Percentiles rank a stretch among this genome's conserved stretches.
Conservation (phyloP, 2,113 vertebrate genomes). For the Cyrtonyx montezumae region DNA sequence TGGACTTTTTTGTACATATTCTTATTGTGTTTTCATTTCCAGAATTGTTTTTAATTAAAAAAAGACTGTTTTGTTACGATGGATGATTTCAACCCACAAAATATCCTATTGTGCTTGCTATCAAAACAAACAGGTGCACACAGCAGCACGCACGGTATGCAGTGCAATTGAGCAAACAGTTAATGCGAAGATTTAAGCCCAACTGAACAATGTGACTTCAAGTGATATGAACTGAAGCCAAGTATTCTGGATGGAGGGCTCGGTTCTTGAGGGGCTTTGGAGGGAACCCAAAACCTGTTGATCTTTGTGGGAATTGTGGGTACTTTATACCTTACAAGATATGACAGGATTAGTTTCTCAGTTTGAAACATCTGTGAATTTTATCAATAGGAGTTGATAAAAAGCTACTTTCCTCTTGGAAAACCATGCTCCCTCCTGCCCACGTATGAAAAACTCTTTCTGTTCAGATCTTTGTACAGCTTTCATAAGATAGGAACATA, state of each 20-base stretch:
- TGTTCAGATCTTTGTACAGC: not conserved
- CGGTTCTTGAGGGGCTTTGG: constrained; percentile 9
- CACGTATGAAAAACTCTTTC: not conserved
- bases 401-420: not conserved
- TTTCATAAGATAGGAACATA: not conserved
- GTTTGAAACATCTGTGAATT: not conserved
- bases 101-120: constrained; percentile 72
- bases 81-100: constrained; percentile 68
- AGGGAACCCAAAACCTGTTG: constrained; percentile 38
- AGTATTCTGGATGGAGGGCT: constrained; percentile 31
- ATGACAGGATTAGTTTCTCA: not conserved
- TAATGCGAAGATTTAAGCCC: constrained; percentile 46
- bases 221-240: constrained; percentile 56
- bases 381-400: not conserved
- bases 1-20: constrained; percentile 13
- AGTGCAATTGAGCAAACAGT: constrained; percentile 35
- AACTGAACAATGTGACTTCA: constrained; percentile 64
- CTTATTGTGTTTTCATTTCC: constrained; percentile 56
- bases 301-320: constrained; percentile 5
- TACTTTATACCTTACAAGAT: not conserved
- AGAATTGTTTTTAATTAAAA: constrained; percentile 72
- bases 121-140: constrained; percentile 79
- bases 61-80: constrained; percentile 64
- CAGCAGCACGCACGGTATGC: constrained; percentile 61
- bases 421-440: not conserved